A percentile compares a stretch with the other conserved stretches of the same genome.
phyloP scores from a whole-genome alignment of 2,797 vertebrate species.

The Rhyacichthys aspro region DNA sequence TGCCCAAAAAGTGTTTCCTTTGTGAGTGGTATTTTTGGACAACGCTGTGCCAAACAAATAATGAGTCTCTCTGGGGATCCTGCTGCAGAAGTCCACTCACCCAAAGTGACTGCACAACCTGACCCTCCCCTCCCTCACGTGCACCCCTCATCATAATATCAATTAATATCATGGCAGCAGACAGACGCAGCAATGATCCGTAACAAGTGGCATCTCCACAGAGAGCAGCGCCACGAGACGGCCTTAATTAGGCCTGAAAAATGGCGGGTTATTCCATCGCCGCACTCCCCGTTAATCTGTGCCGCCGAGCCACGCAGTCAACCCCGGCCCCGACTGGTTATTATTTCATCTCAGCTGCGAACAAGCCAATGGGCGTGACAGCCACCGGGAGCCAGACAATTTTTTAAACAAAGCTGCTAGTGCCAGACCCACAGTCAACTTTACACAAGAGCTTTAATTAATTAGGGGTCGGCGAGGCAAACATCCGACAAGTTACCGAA shows the following conservation, averaged over 20 bases:
- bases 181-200: conserved; percentile 77
- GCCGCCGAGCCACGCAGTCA: conserved; percentile 52
- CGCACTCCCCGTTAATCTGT: conserved; percentile 66
- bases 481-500: conserved; percentile 56
- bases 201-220: conserved; percentile 73
- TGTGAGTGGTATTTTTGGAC: conserved; percentile 1
- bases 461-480: conserved; percentile 57
- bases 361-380: conserved; percentile 65
- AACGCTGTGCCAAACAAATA: not conserved
- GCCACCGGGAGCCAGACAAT: conserved; percentile 45
- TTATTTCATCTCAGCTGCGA: conserved; percentile 70
- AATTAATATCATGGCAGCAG: conserved; percentile 79
- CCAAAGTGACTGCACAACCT: conserved; percentile 63
- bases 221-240: conserved; percentile 64
- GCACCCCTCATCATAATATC: conserved; percentile 71
- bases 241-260: conserved; percentile 79
- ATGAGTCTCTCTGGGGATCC: conserved; percentile 20
- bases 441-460: conserved; percentile 65
- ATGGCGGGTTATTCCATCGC: conserved; percentile 74
- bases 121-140: conserved; percentile 29
- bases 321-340: conserved; percentile 57
- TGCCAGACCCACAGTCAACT: conserved; percentile 43
- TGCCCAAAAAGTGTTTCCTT: not conserved
- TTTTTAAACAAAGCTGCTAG: conserved; percentile 47
- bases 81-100: conserved; percentile 57